Percentiles rank a stretch among this genome's conserved stretches.
Conservation (phyloP, 2,888 invertebrate genomes). For the Panopea generosa region DNA sequence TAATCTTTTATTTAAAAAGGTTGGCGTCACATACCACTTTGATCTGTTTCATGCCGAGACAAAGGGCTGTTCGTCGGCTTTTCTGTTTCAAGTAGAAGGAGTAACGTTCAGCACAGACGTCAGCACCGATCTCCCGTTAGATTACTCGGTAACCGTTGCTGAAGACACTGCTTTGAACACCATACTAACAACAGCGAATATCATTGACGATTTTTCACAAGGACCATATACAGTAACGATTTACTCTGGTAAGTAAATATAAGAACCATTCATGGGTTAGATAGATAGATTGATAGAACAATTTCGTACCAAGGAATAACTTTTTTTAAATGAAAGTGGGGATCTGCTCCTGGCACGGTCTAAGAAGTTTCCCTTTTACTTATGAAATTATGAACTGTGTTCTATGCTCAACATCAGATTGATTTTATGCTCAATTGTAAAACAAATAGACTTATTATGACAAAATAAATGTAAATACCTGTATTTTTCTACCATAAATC, state of each 20-base stretch:
- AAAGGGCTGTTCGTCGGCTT: constrained; percentile 68
- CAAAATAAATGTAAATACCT: no score
- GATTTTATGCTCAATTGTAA: background rate
- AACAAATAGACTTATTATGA: no score
- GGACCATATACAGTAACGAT: constrained; percentile 59
- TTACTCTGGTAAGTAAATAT: constrained; percentile 40
- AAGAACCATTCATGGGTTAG: background rate
- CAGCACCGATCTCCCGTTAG: constrained; percentile 62
- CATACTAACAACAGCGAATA: constrained; percentile 51
- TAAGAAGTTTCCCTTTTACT: background rate
- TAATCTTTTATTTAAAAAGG: no score
- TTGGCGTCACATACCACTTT: constrained; percentile 67
- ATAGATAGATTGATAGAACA: no score
- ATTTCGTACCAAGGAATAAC: no score
- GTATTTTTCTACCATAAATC: no score
- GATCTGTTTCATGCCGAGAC: constrained; percentile 76
- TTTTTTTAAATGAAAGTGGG: background rate
- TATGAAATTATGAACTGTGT: no score
- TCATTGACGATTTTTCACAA: constrained; percentile 71
- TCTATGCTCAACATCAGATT: no score
- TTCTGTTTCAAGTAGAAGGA: constrained; percentile 70
- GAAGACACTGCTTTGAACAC: constrained; percentile 60
- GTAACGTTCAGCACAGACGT: constrained; percentile 58
- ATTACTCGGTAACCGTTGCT: constrained; percentile 65
- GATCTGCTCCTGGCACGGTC: background rate